phyloP scores from a whole-genome alignment of 2,113 vertebrate genomes.

The Perognathus longimembris region DNA sequence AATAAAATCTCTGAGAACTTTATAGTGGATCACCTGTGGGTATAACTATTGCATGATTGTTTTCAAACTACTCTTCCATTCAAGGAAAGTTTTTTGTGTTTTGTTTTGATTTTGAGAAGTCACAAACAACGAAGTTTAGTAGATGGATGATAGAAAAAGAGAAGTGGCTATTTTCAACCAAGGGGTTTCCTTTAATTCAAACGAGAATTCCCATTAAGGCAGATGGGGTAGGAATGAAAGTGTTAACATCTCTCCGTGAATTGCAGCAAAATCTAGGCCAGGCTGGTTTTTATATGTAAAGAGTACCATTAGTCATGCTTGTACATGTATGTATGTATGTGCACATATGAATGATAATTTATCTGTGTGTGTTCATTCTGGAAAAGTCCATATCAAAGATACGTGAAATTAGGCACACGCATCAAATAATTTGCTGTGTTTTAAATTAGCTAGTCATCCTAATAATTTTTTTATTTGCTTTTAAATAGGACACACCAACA shows the following conservation, averaged over 20 bases:
- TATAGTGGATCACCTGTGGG: neutral
- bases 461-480: conserved; percentile 46
- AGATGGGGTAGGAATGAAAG: neutral
- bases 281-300: conserved; percentile 57
- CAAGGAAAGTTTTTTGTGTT: conserved; percentile 66
- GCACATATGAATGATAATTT: conserved; percentile 31
- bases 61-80: conserved; percentile 51
- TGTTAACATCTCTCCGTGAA: conserved; percentile 55
- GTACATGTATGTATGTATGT: conserved; percentile 40
- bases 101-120: conserved; percentile 53
- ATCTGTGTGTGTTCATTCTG: conserved; percentile 7
- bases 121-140: conserved; percentile 48
- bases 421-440: conserved; percentile 35
- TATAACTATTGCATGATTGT: neutral
- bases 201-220: conserved; percentile 70
- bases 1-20: conserved; percentile 12
- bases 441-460: conserved; percentile 40
- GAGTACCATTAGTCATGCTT: conserved; percentile 70
- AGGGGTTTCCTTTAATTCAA: conserved; percentile 59
- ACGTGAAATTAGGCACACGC: conserved; percentile 59
- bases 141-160: conserved; percentile 37
- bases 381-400: conserved; percentile 46
- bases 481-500: conserved; percentile 45
- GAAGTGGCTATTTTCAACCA: conserved; percentile 14
- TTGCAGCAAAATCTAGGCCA: conserved; percentile 74